phyloP scores from a whole-genome alignment of 2,797 vertebrate species.

The Champsocephalus esox region DNA sequence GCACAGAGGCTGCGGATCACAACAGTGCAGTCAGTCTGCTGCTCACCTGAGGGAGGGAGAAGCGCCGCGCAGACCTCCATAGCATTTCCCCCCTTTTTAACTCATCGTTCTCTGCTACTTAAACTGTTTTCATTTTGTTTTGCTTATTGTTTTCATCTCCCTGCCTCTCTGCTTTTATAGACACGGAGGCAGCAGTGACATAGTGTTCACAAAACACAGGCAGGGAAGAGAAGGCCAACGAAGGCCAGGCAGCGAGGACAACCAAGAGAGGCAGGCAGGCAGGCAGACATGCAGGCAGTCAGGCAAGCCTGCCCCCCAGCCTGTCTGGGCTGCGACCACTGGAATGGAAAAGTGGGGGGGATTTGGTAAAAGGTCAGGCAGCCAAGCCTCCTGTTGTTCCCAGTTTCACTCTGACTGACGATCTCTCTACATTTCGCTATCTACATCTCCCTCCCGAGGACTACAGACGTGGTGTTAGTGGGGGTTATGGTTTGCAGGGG shows the following conservation, averaged over 20 bases:
- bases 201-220: constrained; percentile 53
- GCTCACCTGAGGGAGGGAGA: constrained; percentile 58
- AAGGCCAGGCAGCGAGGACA: constrained; percentile 47
- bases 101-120: constrained; percentile 38
- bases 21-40: constrained; percentile 57
- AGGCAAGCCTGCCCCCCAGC: constrained; percentile 71
- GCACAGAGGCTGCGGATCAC: constrained; percentile 68
- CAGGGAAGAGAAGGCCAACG: constrained; percentile 28
- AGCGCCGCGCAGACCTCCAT: neutral
- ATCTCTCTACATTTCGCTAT: constrained; percentile 55
- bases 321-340: constrained; percentile 81
- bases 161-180: constrained; percentile 31
- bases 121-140: constrained; percentile 36
- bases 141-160: constrained; percentile 26
- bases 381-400: constrained; percentile 71
- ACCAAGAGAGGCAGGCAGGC: constrained; percentile 46
- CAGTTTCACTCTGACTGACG: constrained; percentile 58
- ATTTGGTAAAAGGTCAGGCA: constrained; percentile 83
- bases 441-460: constrained; percentile 56
- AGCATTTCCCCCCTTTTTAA: constrained; percentile 20
- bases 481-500: constrained; percentile 33
- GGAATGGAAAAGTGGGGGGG: constrained; percentile 83
- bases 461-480: constrained; percentile 38
- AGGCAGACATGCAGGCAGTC: constrained; percentile 53
- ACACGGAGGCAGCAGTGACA: constrained; percentile 44